These are phyloP conservation scores for Nemotelus nigrinus DNA, from an alignment of 2,888 invertebrate species.

Conservation along the genomic window DNA sequence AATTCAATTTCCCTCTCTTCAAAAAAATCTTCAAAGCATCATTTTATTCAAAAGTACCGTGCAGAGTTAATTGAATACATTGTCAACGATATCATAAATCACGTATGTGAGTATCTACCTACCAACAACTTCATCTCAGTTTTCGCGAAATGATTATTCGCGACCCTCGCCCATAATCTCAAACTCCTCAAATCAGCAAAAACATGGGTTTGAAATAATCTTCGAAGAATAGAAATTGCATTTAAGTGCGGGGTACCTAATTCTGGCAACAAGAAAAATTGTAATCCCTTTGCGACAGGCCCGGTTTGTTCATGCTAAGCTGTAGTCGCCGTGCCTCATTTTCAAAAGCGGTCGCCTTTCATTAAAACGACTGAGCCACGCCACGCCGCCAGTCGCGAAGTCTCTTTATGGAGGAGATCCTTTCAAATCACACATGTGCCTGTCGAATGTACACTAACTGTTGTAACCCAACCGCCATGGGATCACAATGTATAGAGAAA, in stretches of 20 bases:
- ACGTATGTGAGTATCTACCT: too few species aligned
- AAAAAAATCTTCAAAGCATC: too few species aligned
- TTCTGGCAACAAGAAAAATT: background rate
- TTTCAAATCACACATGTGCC: conserved; percentile 10
- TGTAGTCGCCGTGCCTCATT: background rate
- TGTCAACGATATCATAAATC: too few species aligned
- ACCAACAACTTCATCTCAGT: background rate
- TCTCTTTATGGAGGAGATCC: background rate
- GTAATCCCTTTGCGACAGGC: conserved; percentile 17
- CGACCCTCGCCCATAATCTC: background rate
- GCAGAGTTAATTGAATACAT: too few species aligned
- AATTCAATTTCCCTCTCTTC: too few species aligned
- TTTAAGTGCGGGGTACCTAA: background rate
- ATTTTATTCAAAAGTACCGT: too few species aligned
- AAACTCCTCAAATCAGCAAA: background rate
- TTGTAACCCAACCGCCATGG: background rate
- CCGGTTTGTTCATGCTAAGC: background rate
- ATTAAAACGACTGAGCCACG: background rate
- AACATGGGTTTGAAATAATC: conserved; percentile 8
- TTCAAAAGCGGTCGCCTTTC: background rate
- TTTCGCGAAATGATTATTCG: conserved; percentile 15
- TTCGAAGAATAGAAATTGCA: background rate
- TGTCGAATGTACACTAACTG: background rate
- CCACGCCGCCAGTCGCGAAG: conserved; percentile 7
- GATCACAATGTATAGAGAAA: background rate